These are phyloP conservation scores for Callorhinus ursinus DNA, from an alignment of 2,113 vertebrate genomes.

Conservation along the genomic window DNA sequence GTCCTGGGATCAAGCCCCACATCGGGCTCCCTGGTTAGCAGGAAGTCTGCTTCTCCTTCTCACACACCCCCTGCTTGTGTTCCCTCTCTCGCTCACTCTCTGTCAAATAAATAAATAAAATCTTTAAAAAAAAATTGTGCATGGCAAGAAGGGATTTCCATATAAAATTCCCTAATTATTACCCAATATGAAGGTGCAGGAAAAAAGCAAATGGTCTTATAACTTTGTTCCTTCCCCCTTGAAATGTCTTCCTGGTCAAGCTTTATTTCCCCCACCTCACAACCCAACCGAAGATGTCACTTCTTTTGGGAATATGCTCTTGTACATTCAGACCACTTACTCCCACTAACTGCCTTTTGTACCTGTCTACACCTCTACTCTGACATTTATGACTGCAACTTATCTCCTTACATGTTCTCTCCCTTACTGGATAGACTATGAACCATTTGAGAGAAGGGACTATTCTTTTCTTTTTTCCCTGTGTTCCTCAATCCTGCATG, in stretches of 20 bases:
- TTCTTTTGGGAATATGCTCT: background rate
- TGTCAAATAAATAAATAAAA: background rate
- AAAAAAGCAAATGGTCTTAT: background rate
- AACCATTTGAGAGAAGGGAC: background rate
- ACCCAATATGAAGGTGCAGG: background rate
- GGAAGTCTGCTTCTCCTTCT: too few relatives aligned
- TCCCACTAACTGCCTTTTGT: background rate
- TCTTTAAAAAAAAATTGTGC: background rate
- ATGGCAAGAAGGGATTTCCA: background rate
- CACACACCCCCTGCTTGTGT: background rate
- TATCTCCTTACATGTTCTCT: background rate
- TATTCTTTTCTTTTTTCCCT: background rate
- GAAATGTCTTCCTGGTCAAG: background rate
- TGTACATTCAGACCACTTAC: background rate
- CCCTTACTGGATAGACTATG: background rate
- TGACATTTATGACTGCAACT: background rate
- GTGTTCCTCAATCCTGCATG: background rate
- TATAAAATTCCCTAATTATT: background rate
- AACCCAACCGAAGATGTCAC: background rate
- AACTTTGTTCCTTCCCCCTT: background rate
- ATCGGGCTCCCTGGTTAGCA: too few relatives aligned
- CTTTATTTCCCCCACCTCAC: background rate
- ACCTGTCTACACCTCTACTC: background rate
- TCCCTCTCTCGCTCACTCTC: background rate
- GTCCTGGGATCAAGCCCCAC: too few relatives aligned